Percentiles rank a stretch among this genome's conserved stretches.
phyloP scores from a whole-genome alignment of 37 sponge, comb jelly and placozoan species.

The Geodia barretti region DNA sequence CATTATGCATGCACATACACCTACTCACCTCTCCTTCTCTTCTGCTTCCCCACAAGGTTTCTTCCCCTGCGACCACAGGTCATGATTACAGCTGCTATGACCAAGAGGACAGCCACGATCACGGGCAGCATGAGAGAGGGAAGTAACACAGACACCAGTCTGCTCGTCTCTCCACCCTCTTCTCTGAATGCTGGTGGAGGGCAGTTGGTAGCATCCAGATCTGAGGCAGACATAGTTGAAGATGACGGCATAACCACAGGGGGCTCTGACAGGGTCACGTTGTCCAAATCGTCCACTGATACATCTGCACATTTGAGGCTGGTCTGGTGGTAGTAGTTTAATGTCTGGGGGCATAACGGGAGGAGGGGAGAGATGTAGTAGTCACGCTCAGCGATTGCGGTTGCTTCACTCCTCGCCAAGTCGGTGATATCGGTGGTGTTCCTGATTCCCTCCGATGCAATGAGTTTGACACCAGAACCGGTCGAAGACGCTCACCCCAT shows the following conservation, averaged over 20 bases:
- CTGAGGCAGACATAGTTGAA: background rate
- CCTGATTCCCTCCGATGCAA: background rate
- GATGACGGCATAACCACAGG: background rate
- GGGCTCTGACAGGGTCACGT: background rate
- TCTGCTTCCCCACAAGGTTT: background rate
- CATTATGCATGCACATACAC: background rate
- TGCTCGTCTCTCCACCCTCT: background rate
- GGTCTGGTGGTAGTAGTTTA: background rate
- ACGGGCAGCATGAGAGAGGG: background rate
- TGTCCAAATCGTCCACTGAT: background rate
- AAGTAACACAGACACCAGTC: background rate
- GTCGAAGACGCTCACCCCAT: background rate
- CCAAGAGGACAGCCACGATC: background rate
- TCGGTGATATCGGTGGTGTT: background rate
- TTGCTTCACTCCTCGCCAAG: background rate
- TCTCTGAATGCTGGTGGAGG: background rate
- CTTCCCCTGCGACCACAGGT: background rate
- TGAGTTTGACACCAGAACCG: background rate
- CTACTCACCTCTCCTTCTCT: background rate
- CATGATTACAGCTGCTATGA: background rate
- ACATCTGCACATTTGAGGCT: background rate
- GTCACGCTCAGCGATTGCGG: background rate
- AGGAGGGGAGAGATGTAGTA: background rate
- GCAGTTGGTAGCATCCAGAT: background rate
- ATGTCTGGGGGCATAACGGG: background rate